A percentile compares a stretch with the other conserved stretches of the same genome.
phyloP scores from a whole-genome alignment of 2,888 invertebrate genomes.

The Drymonia ruficornis region DNA sequence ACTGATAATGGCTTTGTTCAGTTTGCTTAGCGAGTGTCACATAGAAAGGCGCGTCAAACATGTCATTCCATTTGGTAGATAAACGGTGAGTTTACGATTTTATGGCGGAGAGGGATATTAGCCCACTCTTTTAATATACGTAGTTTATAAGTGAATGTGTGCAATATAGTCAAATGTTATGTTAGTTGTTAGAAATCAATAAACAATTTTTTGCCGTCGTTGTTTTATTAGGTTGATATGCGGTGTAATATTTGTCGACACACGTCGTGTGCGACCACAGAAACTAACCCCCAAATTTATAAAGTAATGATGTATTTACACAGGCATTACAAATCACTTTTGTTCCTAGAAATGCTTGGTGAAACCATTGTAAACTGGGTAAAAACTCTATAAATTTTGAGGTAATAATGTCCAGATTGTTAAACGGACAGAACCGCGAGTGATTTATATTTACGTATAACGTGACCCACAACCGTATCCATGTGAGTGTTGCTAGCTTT shows the following conservation, averaged over 20 bases:
- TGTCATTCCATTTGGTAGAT: slow-evolving; percentile 80
- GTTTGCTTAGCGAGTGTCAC: slow-evolving; percentile 76
- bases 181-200: slow-evolving; percentile 67
- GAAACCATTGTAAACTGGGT: too few relatives aligned
- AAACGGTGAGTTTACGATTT: slow-evolving; percentile 83
- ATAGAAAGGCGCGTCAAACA: slow-evolving; percentile 67
- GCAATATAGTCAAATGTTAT: slow-evolving; percentile 76
- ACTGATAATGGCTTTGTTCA: slow-evolving; percentile 43
- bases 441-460: slow-evolving; percentile 9
- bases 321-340: too few relatives aligned
- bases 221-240: slow-evolving; percentile 46
- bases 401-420: background rate
- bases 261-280: background rate
- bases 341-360: too few relatives aligned
- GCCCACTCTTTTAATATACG: slow-evolving; percentile 70
- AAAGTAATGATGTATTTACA: too few relatives aligned
- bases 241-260: slow-evolving; percentile 31
- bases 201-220: slow-evolving; percentile 51
- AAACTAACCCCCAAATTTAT: too few relatives aligned
- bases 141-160: slow-evolving; percentile 77
- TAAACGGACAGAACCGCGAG: background rate
- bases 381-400: too few relatives aligned
- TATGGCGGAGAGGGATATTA: slow-evolving; percentile 84
- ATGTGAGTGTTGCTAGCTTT: slow-evolving; percentile 62
- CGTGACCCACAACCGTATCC: slow-evolving; percentile 28